Evolutionary conservation across 2,797 vertebrate species (phyloP).

Genomic region (Argentina silus): DNA sequence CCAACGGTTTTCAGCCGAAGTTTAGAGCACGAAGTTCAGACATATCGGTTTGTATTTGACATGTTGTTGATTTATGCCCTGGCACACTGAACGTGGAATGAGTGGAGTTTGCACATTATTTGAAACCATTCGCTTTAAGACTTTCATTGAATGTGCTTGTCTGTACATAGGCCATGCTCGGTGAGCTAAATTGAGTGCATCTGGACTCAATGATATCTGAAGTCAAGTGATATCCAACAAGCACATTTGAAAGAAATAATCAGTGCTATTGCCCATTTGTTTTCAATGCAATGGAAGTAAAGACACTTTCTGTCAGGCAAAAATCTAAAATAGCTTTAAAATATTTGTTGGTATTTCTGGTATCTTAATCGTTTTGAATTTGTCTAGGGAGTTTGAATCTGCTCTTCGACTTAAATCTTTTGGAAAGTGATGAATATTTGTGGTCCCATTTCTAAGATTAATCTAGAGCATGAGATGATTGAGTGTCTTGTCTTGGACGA

Average conservation of each 20-base stretch:
- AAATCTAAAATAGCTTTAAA: no score
- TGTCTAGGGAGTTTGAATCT: no score
- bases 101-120: constrained; percentile 60
- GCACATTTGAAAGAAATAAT: neutral
- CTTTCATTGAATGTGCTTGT: constrained; percentile 43
- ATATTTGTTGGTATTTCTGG: no score
- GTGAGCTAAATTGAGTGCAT: constrained; percentile 45
- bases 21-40: neutral
- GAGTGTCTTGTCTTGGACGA: no score
- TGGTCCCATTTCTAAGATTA: no score
- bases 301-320: neutral
- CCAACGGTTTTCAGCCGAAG: no score
- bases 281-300: neutral
- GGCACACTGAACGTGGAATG: no score
- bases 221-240: constrained; percentile 35
- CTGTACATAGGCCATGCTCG: constrained; percentile 41
- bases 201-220: constrained; percentile 24
- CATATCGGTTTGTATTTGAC: neutral
- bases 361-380: no score
- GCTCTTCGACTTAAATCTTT: no score
- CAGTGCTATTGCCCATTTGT: neutral
- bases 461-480: no score
- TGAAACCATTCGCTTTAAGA: constrained; percentile 46
- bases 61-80: constrained; percentile 11
- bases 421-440: no score